Evolutionary conservation across 2,888 invertebrate species (phyloP), one percentile per base, ranked within the genome.

Genomic region (Euplagia quadripunctaria): DNA sequence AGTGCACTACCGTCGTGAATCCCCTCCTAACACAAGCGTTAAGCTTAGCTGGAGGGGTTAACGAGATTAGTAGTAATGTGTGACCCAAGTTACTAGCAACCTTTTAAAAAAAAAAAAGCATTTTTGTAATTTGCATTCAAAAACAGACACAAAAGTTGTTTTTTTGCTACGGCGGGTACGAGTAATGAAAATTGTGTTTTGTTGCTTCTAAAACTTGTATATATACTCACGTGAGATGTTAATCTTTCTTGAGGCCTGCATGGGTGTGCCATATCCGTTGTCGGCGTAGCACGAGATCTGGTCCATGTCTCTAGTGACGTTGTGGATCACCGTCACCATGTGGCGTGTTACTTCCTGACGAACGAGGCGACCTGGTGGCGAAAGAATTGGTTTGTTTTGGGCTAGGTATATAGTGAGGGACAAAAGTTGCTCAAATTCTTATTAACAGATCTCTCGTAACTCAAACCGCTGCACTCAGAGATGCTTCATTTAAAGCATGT

Each of bases 271-370:
- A 87, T 98, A 98, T 2, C 98, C 98, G 87, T 98, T 98, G 93
- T 98, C 98, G 0, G 98, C 98, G 92, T 98, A 98, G 91, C 98
- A 98, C 0, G 98, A 98, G 78, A 98, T 97, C 90, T 98, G 97
- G 88, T 98, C 97, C 98, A 98, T 98, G 90, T 98, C 98, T 3
- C 97, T 96, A 0, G 98, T 98, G 16, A 98, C 97, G 90, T 98
- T 98, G 89, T 98, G 97, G 77, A 98, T 97, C n/a, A 98, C 97
- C 0, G 98, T 98, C 64, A 98, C 98, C 98, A 98, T 98, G 91
- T 98, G 98, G 0, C 98, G 96, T 0, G 98, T 98, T 55, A 97
- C 97, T 79, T 98, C 98, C 92, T 98, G 98, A 1, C 98, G 96
- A n/a, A 98, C 97, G n/a, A 98, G 95, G 74, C 97, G 97, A 66